A percentile compares a stretch with the other conserved stretches of the same genome.
Evolutionary conservation across 2,113 vertebrate genomes (phyloP).

Genomic region (Eclectus roratus): DNA sequence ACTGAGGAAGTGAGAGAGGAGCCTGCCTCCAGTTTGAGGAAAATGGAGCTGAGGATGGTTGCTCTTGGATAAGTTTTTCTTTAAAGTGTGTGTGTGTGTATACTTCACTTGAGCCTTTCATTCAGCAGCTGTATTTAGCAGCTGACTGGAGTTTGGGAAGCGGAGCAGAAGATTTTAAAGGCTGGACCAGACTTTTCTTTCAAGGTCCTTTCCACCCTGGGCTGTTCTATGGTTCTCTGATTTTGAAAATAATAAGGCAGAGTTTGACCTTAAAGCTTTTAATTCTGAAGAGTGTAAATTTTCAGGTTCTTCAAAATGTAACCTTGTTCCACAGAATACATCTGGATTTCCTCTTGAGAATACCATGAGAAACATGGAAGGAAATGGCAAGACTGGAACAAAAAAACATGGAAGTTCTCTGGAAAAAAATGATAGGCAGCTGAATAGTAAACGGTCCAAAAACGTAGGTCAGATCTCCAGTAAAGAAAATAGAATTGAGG

Average conservation of each 20-base stretch:
- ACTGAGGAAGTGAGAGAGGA: neutral
- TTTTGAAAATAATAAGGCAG: neutral
- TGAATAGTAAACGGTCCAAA: neutral
- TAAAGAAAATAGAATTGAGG: neutral
- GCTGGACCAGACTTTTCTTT: neutral
- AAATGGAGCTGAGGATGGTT: neutral
- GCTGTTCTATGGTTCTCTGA: neutral
- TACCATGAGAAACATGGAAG: neutral
- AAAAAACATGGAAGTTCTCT: neutral
- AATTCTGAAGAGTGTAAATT: neutral
- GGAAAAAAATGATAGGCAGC: constrained; percentile 8
- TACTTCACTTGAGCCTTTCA: neutral
- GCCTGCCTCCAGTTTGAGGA: neutral
- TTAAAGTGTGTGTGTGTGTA: neutral
- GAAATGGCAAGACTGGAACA: constrained; percentile 26
- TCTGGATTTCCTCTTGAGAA: constrained; percentile 31
- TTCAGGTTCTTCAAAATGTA: constrained; percentile 42
- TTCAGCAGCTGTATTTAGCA: neutral
- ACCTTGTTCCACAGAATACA: constrained; percentile 62
- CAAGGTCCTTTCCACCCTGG: neutral
- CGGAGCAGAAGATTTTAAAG: neutral
- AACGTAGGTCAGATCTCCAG: neutral
- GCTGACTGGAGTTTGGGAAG: neutral
- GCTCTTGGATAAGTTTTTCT: neutral
- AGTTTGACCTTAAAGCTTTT: neutral